These are phyloP conservation scores for Gambusia affinis DNA, from an alignment of 2,113 vertebrate species.

Conservation along the genomic window DNA sequence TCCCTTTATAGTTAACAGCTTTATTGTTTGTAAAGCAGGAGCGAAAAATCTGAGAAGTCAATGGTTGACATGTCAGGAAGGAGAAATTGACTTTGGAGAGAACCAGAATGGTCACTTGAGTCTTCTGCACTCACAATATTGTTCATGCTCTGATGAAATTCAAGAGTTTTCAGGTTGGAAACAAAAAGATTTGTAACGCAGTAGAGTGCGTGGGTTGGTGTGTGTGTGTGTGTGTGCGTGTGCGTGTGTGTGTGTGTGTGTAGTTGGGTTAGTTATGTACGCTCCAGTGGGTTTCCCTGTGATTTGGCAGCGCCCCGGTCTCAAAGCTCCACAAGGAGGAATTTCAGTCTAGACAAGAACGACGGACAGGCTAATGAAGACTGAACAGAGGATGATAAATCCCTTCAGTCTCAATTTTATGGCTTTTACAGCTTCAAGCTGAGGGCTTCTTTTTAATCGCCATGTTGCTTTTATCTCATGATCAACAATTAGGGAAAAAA, in stretches of 20 bases:
- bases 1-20: background rate
- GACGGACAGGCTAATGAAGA: conserved; percentile 40
- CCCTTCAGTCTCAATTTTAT: conserved; percentile 31
- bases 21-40: background rate
- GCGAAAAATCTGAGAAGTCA: conserved; percentile 11
- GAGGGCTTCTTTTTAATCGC: conserved; percentile 42
- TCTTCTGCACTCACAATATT: conserved; percentile 15
- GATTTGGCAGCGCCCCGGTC: conserved; percentile 24
- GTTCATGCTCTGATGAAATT: conserved; percentile 42
- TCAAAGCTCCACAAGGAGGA: conserved; percentile 30
- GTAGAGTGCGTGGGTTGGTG: background rate
- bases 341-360: conserved; percentile 44
- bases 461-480: conserved; percentile 29
- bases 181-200: conserved; percentile 40
- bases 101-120: conserved; percentile 37
- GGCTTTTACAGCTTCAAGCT: conserved; percentile 22
- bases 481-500: background rate
- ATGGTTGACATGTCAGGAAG: conserved; percentile 9
- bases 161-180: conserved; percentile 24
- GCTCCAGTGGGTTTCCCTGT: conserved; percentile 35
- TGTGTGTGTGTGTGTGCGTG: background rate
- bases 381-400: conserved; percentile 46
- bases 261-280: conserved; percentile 23
- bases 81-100: conserved; percentile 48
- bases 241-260: background rate